Evolutionary conservation across 2,888 invertebrate genomes (phyloP).

Genomic region (Polyploca ridens): DNA sequence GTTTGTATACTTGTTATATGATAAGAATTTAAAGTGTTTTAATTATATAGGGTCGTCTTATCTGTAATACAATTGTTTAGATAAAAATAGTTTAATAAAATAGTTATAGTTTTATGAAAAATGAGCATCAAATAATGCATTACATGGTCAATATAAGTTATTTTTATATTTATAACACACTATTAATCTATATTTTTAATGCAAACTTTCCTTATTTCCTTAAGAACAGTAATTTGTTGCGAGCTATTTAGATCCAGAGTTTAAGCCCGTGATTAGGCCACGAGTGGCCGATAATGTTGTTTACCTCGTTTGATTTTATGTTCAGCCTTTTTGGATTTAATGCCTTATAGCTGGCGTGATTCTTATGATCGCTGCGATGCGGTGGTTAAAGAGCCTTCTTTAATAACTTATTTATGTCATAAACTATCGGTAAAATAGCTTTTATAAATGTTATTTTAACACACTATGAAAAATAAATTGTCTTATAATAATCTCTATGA

Average conservation of each 20-base stretch:
- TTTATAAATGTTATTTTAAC: no score
- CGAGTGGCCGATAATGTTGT: constrained; percentile 53
- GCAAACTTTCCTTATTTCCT: constrained; percentile 24
- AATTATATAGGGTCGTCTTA: background rate
- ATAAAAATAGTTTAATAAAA: background rate
- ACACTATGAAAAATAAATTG: no score
- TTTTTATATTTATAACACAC: no score
- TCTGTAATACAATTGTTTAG: background rate
- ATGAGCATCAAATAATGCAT: no score
- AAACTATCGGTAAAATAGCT: background rate
- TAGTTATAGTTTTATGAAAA: background rate
- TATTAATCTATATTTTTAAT: no score
- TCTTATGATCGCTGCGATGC: constrained; percentile 15
- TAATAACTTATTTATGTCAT: background rate
- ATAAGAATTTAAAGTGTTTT: background rate
- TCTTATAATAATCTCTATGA: no score
- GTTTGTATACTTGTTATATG: background rate
- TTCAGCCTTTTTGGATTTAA: constrained; percentile 25
- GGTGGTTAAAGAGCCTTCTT: constrained; percentile 16
- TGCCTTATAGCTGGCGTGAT: constrained; percentile 22
- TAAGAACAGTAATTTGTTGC: constrained; percentile 61
- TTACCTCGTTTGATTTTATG: constrained; percentile 37
- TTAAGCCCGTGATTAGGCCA: constrained; percentile 48
- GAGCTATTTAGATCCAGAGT: constrained; percentile 44
- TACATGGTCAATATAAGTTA: no score